These are phyloP conservation scores for Kobus ellipsiprymnus DNA, from an alignment of 2,113 vertebrate species.

Conservation along the genomic window DNA sequence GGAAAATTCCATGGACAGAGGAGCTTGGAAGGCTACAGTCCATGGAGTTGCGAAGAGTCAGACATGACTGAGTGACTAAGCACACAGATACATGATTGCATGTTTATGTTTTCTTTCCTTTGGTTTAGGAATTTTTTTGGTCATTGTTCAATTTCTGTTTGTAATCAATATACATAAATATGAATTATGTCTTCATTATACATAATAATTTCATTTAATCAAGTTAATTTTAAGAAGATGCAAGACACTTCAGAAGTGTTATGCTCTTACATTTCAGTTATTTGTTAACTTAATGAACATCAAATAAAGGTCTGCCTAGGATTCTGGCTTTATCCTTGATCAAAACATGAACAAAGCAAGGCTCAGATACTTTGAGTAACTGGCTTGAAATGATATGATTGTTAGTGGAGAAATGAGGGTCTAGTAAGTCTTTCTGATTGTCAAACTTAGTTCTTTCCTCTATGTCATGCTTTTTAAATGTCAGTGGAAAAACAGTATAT, in stretches of 20 bases:
- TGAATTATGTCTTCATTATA: background rate
- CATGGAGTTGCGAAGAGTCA: background rate
- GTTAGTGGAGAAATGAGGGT: background rate
- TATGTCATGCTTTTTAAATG: background rate
- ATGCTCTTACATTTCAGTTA: background rate
- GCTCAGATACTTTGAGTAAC: background rate
- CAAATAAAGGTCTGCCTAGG: background rate
- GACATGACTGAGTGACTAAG: background rate
- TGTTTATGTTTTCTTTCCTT: background rate
- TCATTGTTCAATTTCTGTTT: background rate
- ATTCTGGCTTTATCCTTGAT: background rate
- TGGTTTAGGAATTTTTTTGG: background rate
- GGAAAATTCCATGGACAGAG: background rate
- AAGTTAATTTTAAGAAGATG: background rate
- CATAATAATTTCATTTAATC: background rate
- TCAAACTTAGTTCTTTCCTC: background rate
- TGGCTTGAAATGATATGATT: background rate
- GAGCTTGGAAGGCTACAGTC: background rate
- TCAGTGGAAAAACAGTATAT: background rate
- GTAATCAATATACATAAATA: background rate
- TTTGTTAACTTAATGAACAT: background rate
- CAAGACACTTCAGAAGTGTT: background rate
- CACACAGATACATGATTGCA: background rate
- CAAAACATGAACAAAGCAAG: background rate
- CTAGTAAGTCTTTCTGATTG: background rate